These are phyloP conservation scores for Drosophila cracens DNA, from an alignment of 2,888 invertebrate species.

Conservation along the genomic window DNA sequence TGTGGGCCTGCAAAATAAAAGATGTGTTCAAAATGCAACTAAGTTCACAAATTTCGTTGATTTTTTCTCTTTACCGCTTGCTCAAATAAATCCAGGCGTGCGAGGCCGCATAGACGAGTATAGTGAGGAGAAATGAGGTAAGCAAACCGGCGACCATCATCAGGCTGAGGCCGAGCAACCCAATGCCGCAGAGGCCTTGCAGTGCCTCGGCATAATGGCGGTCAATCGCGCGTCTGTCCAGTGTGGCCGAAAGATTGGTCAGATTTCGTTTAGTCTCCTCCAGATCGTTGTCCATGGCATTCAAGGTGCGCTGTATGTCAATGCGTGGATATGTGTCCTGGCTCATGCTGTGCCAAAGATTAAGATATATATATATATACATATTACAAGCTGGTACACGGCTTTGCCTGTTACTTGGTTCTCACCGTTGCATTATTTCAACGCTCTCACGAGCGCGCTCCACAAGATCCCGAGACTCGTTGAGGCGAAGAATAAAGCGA, in stretches of 20 bases:
- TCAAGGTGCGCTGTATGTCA: slow-evolving; percentile 82
- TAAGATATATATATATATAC: neutral
- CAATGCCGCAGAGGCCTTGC: slow-evolving; percentile 92
- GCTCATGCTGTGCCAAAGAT: slow-evolving; percentile 78
- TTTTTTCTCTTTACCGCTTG: slow-evolving; percentile 88
- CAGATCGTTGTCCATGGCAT: slow-evolving; percentile 83
- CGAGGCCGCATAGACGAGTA: slow-evolving; percentile 96
- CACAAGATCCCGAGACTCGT: slow-evolving; percentile 84
- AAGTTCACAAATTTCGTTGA: neutral
- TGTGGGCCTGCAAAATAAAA: slow-evolving; percentile 69
- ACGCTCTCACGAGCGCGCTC: slow-evolving; percentile 85
- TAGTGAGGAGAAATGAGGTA: slow-evolving; percentile 95
- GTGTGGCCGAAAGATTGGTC: slow-evolving; percentile 87
- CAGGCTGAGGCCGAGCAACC: slow-evolving; percentile 92
- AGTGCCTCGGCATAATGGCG: slow-evolving; percentile 92
- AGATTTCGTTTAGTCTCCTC: slow-evolving; percentile 84
- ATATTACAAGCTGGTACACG: neutral
- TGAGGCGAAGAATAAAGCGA: slow-evolving; percentile 84
- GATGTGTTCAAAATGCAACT: neutral
- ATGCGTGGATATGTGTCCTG: slow-evolving; percentile 84
- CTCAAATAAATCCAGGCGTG: slow-evolving; percentile 98
- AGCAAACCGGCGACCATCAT: slow-evolving; percentile 95
- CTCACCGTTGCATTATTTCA: slow-evolving; percentile 81
- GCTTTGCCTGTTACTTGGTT: neutral
- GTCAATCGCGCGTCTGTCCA: slow-evolving; percentile 93